Conservation (phyloP, 2,113 vertebrate species). For the Dolichotis patagonum region DNA sequence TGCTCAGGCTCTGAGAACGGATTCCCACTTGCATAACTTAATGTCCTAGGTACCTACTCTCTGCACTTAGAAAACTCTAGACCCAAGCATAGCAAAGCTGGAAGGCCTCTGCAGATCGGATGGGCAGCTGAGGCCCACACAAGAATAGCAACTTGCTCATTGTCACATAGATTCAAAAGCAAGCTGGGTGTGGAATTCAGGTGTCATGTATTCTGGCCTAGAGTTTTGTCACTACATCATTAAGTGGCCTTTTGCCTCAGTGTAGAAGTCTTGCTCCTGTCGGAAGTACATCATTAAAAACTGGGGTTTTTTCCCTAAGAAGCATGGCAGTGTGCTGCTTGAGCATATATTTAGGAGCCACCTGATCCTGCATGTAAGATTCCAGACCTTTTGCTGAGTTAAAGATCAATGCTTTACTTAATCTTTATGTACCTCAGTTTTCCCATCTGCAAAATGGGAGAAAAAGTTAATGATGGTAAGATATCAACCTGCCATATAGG, state of each 20-base stretch:
- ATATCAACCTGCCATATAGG: not conserved
- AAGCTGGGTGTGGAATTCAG: not conserved
- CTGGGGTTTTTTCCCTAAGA: not conserved
- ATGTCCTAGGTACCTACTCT: not conserved
- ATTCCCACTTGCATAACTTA: not conserved
- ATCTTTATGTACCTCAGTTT: not conserved
- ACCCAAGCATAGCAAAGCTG: not conserved
- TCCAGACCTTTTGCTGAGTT: not conserved
- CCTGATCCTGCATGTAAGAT: not conserved
- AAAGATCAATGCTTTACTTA: not conserved
- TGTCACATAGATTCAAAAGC: not conserved
- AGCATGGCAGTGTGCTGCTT: not conserved
- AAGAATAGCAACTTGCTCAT: not conserved
- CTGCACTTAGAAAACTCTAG: not conserved
- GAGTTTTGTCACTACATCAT: not conserved
- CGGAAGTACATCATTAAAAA: not conserved
- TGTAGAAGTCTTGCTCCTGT: not conserved
- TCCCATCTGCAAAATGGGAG: constrained; percentile 7
- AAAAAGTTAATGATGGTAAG: not conserved
- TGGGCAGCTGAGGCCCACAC: not conserved
- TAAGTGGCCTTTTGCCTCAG: not conserved
- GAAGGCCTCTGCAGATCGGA: not conserved
- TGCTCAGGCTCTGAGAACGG: not conserved
- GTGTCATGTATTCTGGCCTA: not conserved
- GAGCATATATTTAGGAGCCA: not conserved